Percentiles rank a stretch among this genome's conserved stretches.
Evolutionary conservation across 1,140 invertebrate genomes (phyloP).

Genomic region (Saxidomus purpurata): DNA sequence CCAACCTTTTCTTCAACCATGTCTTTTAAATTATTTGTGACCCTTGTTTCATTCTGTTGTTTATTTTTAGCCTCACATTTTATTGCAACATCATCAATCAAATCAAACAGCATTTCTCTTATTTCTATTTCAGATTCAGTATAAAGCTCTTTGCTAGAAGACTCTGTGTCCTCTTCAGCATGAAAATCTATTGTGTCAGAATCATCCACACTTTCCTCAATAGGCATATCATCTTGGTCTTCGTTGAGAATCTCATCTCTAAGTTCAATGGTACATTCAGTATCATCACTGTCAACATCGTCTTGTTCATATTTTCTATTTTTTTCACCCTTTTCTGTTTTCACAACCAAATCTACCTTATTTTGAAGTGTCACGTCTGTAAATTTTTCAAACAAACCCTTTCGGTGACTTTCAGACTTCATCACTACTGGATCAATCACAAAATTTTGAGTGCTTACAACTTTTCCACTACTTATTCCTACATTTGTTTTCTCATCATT

Average conservation of each 20-base stretch:
- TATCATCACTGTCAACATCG: neutral
- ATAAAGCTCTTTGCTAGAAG: neutral
- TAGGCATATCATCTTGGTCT: neutral
- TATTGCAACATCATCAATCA: conserved; percentile 20
- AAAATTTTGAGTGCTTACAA: neutral
- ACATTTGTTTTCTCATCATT: neutral
- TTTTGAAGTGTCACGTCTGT: neutral
- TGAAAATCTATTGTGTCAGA: conserved; percentile 36
- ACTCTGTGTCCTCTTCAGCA: neutral
- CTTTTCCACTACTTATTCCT: neutral
- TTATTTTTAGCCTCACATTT: neutral
- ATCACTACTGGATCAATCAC: neutral
- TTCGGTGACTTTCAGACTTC: neutral
- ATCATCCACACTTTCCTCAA: conserved; percentile 34
- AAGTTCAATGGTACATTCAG: neutral
- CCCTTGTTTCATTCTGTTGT: neutral
- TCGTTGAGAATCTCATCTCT: conserved; percentile 2
- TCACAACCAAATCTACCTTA: neutral
- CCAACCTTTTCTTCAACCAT: neutral
- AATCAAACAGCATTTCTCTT: conserved; percentile 34
- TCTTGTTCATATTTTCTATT: neutral
- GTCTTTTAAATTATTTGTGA: too few relatives aligned
- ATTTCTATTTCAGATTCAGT: conserved; percentile 39
- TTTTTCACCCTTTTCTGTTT: too few relatives aligned
- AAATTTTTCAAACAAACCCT: conserved; percentile 40